Evolutionary conservation across 2,888 invertebrate genomes (phyloP), one percentile per base, ranked within the genome.

Genomic region (Trichogramma evanescens): DNA sequence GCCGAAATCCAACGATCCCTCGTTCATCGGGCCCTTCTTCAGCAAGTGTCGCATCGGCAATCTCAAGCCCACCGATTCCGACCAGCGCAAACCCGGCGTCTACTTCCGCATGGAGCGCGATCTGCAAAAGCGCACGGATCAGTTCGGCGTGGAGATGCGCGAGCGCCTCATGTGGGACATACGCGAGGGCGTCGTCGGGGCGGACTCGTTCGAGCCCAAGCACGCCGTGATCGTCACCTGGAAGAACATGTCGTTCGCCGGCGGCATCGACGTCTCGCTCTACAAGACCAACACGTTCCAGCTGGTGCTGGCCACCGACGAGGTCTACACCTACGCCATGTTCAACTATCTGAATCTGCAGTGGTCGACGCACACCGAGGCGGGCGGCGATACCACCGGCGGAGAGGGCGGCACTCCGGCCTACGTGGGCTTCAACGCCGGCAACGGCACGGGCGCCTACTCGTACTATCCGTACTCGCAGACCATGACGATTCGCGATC

Each of bases 251-350:
- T 91, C 94, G 0, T 95, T 95, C 75, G 86, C 91, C 72, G 94
- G 94, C 56, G 94, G 94, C 67, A 91, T 90, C 69, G 88, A 87
- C 66, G 87, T 88, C 75, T 86, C 90, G 0, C 78, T 91, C n/a
- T 87, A 81, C 72, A 83, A 92, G 89, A 93, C 94, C 2, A 97
- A 97, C 76, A 94, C 95, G 0, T 98, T 95, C 82, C 98, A 99
- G 87, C 82, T 93, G 83, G 87, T 96, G 4, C 76, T 98, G 56
- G 93, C 91, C 0, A 94, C 95, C 0, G 94, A 96, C 74, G 95
- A 94, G 80, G 91, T 93, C 4, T 89, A 90, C 72, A 94, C 96
- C 0, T 99, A 96, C 74, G 93, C 89, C 1, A 93, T 99, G 58
- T 94, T 93, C 78, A 98, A 98, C 80, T 99, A 98, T 75, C 85